Percentiles rank a stretch among this genome's conserved stretches.
phyloP scores from a whole-genome alignment of 2,888 invertebrate genomes.

The Glomeris marginata region DNA sequence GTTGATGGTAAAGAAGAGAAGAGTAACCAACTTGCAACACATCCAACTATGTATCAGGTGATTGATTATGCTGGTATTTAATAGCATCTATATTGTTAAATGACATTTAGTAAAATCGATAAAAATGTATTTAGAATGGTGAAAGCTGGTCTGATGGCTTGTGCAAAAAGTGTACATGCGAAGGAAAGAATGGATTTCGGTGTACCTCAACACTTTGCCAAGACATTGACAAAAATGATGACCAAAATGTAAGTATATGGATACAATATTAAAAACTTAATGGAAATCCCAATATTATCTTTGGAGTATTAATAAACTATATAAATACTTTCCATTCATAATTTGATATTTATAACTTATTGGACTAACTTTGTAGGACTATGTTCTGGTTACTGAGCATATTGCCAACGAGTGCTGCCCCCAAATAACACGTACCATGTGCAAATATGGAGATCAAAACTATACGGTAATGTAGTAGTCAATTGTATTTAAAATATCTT shows the following conservation, averaged over 20 bases:
- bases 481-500: not conserved
- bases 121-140: slow-evolving; percentile 32
- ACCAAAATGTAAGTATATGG: not conserved
- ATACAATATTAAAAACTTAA: no score
- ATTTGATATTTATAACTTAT: not conserved
- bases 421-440: slow-evolving; percentile 40
- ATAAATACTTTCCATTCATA: not conserved
- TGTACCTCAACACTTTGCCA: slow-evolving; percentile 36
- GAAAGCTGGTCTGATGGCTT: slow-evolving; percentile 54
- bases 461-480: slow-evolving; percentile 13
- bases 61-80: not conserved
- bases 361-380: slow-evolving; percentile 26
- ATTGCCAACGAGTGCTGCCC: slow-evolving; percentile 50
- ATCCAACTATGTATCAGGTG: slow-evolving; percentile 41
- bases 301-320: not conserved
- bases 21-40: slow-evolving; percentile 26
- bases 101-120: not conserved
- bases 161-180: slow-evolving; percentile 48
- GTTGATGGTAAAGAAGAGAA: slow-evolving; percentile 23
- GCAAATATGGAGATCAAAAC: slow-evolving; percentile 31
- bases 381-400: slow-evolving; percentile 39
- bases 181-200: slow-evolving; percentile 25
- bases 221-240: slow-evolving; percentile 28
- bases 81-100: not conserved
- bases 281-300: not conserved